Conservation (phyloP, 2,113 vertebrate genomes). For the Osmerus mordax region DNA sequence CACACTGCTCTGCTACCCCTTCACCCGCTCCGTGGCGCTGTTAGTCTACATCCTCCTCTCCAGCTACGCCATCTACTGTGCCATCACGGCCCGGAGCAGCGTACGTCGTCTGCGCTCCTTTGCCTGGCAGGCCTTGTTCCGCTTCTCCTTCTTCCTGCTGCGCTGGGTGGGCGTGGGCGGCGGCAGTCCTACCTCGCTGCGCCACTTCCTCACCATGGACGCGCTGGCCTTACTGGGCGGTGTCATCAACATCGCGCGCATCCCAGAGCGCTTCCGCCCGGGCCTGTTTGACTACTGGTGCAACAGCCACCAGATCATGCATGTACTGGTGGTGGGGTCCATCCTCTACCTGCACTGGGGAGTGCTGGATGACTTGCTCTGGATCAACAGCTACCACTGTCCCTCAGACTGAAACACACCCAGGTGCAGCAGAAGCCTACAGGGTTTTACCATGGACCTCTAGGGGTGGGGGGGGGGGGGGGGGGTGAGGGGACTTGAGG, state of each 20-base stretch:
- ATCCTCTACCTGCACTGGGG: slow-evolving; percentile 90
- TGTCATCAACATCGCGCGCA: slow-evolving; percentile 85
- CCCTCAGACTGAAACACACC: slow-evolving; percentile 72
- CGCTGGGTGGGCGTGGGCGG: slow-evolving; percentile 82
- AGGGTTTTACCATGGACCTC: slow-evolving; percentile 21
- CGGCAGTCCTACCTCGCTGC: slow-evolving; percentile 83
- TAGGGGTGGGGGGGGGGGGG: neutral
- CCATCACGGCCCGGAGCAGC: slow-evolving; percentile 85
- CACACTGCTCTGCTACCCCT: slow-evolving; percentile 84
- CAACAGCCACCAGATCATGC: slow-evolving; percentile 96
- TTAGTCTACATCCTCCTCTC: slow-evolving; percentile 82
- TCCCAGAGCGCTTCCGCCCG: slow-evolving; percentile 86
- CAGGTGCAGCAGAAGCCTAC: slow-evolving; percentile 2
- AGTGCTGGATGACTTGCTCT: slow-evolving; percentile 86
- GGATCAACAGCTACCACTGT: slow-evolving; percentile 82
- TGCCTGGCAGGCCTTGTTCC: slow-evolving; percentile 86
- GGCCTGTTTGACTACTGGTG: slow-evolving; percentile 93
- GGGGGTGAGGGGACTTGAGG: neutral
- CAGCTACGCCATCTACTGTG: slow-evolving; percentile 84
- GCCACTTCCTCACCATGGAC: slow-evolving; percentile 88
- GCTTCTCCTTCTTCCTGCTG: slow-evolving; percentile 85
- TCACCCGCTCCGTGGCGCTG: slow-evolving; percentile 80
- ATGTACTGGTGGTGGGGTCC: slow-evolving; percentile 87
- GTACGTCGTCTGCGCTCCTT: slow-evolving; percentile 84
- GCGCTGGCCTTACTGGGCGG: slow-evolving; percentile 85